Base-by-base conservation (phyloP, 2,888 invertebrate species). In the Acrobasis repandana region DNA sequence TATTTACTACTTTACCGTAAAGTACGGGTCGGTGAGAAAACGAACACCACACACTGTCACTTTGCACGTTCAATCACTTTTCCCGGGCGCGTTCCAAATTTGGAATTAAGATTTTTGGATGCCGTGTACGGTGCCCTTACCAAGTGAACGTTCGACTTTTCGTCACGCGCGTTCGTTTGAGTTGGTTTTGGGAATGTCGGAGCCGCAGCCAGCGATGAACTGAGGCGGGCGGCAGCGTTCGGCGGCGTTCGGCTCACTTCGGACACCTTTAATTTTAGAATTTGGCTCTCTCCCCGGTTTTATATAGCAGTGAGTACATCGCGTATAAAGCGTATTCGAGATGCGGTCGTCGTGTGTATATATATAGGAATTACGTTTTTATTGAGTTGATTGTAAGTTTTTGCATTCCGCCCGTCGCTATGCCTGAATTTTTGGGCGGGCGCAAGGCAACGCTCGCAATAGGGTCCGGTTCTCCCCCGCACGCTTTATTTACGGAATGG, bases 251-350 rank as follows among this genome's bases (percentile, higher is more conserved):
- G 91, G 88, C 73, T 82, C 79, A 82, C 77, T 84, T 92, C 88
- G 89, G 83, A 79, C 79, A 80, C 79, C 85, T 86, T 92, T 93
- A 94, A 91, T 92, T 92, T 93, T 93, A 94, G 94, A 93, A 92
- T 90, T 94, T 94, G 94, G 94, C 94, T 93, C 90, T 91, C 89
- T 90, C 93, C 93, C 93, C 92, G 90, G 92, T 90, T 91, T 91
- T 90, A 91, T 91, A 90, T 92, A 92, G 91, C 85, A 87, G 90
- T 91, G 91, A 91, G 90, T 91, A 90, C 90, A 90, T 90, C 87
- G 85, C 87, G 85, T 91, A 90, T 92, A 91, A 91, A 90, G 82
- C 89, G 85, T 90, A 88, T 89, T 82, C 85, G 86, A 89, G 90
- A 91, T 90, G 88, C 86, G 90, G 88, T 88, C 83, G 80, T 77